Percentiles rank a stretch among this genome's conserved stretches.
These are phyloP conservation scores for Caenorhabditis drosophilae DNA, from an alignment of 2,888 invertebrate species.

Conservation along the genomic window DNA sequence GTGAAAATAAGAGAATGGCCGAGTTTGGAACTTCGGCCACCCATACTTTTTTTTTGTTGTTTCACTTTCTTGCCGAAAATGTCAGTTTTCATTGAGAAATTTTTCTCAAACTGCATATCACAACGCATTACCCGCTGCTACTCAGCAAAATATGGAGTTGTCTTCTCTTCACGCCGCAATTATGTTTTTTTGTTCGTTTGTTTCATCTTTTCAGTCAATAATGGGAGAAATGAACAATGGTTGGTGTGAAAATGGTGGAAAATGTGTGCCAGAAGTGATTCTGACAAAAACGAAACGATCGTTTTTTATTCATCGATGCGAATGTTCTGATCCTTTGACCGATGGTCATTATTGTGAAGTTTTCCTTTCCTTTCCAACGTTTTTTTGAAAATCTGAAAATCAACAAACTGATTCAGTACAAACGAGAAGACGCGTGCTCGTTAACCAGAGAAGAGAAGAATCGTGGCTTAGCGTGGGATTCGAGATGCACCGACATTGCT, in stretches of 20 bases:
- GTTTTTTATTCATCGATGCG: constrained; percentile 26
- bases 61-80: too few species aligned
- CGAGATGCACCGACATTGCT: constrained; percentile 31
- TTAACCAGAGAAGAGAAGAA: constrained; percentile 31
- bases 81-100: too few species aligned
- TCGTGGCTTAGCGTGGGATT: constrained; percentile 26
- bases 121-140: too few species aligned
- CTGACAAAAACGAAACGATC: constrained; percentile 4
- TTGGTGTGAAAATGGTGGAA: constrained; percentile 29
- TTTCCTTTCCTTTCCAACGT: too few species aligned
- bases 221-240: constrained; percentile 8
- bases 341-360: constrained; percentile 33
- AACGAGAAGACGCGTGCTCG: constrained; percentile 27
- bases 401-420: too few species aligned
- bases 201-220: too few species aligned
- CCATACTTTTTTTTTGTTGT: neutral
- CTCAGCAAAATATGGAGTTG: too few species aligned
- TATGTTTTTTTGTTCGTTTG: too few species aligned
- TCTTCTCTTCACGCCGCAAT: too few species aligned
- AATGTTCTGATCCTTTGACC: constrained; percentile 13
- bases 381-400: too few species aligned
- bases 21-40: neutral
- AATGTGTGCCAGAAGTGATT: constrained; percentile 26
- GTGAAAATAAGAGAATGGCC: too few species aligned
- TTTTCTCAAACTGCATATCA: too few species aligned